Conservation (phyloP, 1,140 invertebrate genomes). For the Pinna nobilis region DNA sequence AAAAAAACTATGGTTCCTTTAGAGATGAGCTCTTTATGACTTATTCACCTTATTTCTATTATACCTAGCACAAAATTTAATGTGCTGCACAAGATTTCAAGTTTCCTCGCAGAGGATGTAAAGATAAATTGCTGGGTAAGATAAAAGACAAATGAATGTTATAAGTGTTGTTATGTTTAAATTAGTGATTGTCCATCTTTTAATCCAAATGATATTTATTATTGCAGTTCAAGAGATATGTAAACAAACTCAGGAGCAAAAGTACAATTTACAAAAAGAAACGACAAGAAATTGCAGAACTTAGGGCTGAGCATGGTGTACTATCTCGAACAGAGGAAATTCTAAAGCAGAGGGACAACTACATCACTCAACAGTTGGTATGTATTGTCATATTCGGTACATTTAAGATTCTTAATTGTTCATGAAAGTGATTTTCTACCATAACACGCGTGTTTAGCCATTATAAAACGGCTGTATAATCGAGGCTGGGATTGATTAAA, state of each 20-base stretch:
- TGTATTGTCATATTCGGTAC: too few species aligned
- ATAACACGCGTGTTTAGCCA: background rate
- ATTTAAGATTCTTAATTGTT: too few species aligned
- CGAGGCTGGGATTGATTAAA: background rate
- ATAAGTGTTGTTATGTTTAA: background rate
- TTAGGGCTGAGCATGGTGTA: slow-evolving; percentile 83
- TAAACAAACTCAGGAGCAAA: slow-evolving; percentile 85
- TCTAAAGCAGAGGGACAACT: slow-evolving; percentile 76
- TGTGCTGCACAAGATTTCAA: too few species aligned
- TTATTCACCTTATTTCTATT: too few species aligned
- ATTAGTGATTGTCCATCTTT: background rate
- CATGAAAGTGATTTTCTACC: background rate
- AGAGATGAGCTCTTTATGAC: too few species aligned
- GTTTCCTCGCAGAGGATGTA: too few species aligned
- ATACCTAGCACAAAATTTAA: too few species aligned
- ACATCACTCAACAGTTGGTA: slow-evolving; percentile 75
- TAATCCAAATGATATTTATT: slow-evolving; percentile 2
- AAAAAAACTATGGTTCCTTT: too few species aligned
- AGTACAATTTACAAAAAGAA: slow-evolving; percentile 88
- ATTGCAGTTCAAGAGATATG: slow-evolving; percentile 84
- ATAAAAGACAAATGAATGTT: background rate
- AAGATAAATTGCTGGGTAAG: too few species aligned
- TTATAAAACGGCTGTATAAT: too few species aligned
- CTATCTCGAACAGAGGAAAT: slow-evolving; percentile 81
- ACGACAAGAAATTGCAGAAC: slow-evolving; percentile 82